phyloP scores from a whole-genome alignment of 2,888 invertebrate species.

The Aradus depressus region DNA sequence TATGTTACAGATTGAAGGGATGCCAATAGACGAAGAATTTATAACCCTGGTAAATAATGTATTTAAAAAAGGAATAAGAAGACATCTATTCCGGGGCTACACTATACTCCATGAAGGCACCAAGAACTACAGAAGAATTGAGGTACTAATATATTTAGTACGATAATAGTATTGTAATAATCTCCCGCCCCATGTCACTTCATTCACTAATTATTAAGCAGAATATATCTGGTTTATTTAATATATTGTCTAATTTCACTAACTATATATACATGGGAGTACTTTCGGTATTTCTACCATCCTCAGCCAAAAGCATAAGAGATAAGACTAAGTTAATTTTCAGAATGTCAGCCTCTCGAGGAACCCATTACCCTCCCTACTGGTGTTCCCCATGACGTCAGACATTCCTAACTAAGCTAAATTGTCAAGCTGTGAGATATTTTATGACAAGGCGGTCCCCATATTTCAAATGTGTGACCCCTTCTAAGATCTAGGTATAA shows the following conservation, averaged over 20 bases:
- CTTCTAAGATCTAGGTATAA: no score
- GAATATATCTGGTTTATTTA: neutral
- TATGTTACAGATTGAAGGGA: constrained; percentile 18
- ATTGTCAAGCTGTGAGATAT: no score
- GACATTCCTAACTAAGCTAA: no score
- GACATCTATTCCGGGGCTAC: constrained; percentile 43
- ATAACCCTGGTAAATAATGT: constrained; percentile 33
- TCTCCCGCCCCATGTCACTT: neutral
- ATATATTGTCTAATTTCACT: neutral
- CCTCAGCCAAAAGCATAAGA: no score
- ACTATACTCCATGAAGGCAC: constrained; percentile 33
- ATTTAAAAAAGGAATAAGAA: constrained; percentile 34
- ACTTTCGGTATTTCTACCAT: no score
- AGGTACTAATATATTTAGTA: constrained; percentile 1
- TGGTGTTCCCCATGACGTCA: no score
- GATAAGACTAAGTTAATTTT: no score
- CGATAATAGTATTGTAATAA: neutral
- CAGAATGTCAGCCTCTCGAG: no score
- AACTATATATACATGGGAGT: no score
- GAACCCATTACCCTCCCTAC: no score
- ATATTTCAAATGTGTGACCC: no score
- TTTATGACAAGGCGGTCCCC: no score
- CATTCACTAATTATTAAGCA: neutral
- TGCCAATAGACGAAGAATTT: constrained; percentile 25
- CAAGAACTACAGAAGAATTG: neutral